Percentiles rank a stretch among this genome's conserved stretches.
Evolutionary conservation across 2,113 vertebrate species (phyloP).

Genomic region (Oryzias melastigma): DNA sequence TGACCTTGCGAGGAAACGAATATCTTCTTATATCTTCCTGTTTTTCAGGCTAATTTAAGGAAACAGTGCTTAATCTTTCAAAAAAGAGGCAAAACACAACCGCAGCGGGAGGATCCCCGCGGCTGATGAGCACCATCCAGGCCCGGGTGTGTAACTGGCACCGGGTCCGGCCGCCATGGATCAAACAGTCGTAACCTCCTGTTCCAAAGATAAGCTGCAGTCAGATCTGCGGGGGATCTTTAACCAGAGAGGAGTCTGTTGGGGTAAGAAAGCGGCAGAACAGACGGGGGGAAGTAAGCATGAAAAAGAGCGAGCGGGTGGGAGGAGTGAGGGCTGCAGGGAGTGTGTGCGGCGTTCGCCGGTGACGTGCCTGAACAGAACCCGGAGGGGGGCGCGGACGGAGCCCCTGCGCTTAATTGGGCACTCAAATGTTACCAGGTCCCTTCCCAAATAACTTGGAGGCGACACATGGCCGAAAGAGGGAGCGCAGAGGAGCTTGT

Average conservation of each 20-base stretch:
- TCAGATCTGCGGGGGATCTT: constrained; percentile 66
- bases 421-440: constrained; percentile 76
- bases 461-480: constrained; percentile 70
- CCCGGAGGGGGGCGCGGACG: constrained; percentile 53
- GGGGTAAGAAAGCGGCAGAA: constrained; percentile 57
- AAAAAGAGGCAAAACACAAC: constrained; percentile 66
- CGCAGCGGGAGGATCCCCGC: constrained; percentile 53
- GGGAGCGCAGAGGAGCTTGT: constrained; percentile 62
- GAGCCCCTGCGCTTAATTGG: constrained; percentile 77
- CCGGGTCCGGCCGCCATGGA: constrained; percentile 57
- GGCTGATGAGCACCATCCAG: constrained; percentile 63
- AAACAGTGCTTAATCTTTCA: constrained; percentile 73
- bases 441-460: constrained; percentile 68
- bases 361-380: constrained; percentile 66
- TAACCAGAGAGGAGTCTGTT: constrained; percentile 61
- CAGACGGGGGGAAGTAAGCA: constrained; percentile 61
- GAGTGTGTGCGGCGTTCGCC: constrained; percentile 46
- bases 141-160: constrained; percentile 61
- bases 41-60: constrained; percentile 73
- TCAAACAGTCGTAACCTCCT: constrained; percentile 77
- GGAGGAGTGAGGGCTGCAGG: constrained; percentile 26
- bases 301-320: constrained; percentile 53
- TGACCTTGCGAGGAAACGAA: constrained; percentile 68
- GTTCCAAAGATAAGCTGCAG: constrained; percentile 74
- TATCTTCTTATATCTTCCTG: constrained; percentile 66